Evolutionary conservation across 2,888 invertebrate species (phyloP).

Genomic region (Meta bourneti): DNA sequence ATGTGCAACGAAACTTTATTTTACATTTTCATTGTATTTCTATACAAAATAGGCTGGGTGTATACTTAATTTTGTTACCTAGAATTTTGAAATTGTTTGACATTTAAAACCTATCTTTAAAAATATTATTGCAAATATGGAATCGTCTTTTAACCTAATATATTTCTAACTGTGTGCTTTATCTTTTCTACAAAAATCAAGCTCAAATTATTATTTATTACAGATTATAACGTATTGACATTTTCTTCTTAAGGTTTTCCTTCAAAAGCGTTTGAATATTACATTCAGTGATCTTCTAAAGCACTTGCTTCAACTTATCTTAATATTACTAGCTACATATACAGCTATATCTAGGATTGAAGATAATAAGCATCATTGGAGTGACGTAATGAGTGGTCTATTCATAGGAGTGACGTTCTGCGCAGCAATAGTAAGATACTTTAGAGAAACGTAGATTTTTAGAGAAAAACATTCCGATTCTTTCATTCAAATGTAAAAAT

Average conservation of each 20-base stretch:
- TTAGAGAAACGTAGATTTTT: neutral
- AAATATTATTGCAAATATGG: too few relatives aligned
- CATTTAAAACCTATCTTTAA: too few relatives aligned
- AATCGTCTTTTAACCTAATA: too few relatives aligned
- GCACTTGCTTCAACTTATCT: slow-evolving; percentile 90
- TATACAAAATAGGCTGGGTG: too few relatives aligned
- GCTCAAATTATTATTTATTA: neutral
- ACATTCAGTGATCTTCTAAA: slow-evolving; percentile 88
- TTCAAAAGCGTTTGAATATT: slow-evolving; percentile 90
- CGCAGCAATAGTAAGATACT: slow-evolving; percentile 7
- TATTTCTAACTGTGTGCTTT: too few relatives aligned
- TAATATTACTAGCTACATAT: slow-evolving; percentile 90
- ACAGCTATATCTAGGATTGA: slow-evolving; percentile 93
- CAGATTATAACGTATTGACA: neutral
- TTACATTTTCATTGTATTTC: too few relatives aligned
- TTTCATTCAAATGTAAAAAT: too few relatives aligned
- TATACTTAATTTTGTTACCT: too few relatives aligned
- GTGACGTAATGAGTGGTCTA: slow-evolving; percentile 92
- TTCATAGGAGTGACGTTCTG: slow-evolving; percentile 6
- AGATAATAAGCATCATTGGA: slow-evolving; percentile 99
- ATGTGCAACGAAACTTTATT: too few relatives aligned
- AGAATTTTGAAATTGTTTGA: too few relatives aligned
- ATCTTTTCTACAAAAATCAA: neutral
- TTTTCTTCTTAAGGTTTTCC: slow-evolving; percentile 85
- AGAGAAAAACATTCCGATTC: too few relatives aligned